Evolutionary conservation across 1,140 invertebrate species (phyloP), one percentile per base, ranked within the genome.

Genomic region (Danaus melanippus): DNA sequence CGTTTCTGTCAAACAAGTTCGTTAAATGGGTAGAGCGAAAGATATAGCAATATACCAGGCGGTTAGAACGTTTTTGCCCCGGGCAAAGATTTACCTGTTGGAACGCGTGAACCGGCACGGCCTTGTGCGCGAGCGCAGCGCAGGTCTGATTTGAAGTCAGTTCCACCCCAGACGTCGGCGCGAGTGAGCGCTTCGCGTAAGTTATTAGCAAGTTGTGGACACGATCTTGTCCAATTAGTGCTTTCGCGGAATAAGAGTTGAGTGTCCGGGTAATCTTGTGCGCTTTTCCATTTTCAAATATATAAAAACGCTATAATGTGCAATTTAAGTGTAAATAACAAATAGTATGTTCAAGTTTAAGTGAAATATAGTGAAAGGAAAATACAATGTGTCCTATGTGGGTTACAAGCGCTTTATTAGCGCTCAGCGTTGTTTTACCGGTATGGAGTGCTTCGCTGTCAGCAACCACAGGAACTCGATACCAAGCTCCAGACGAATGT

Each of bases 401-500:
- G 82, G 67, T 80, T 54, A 64, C 68, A 46, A 70, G 71, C 70
- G 73, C 72, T 62, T 52, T 84, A 52, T 66, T 86, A 65, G 76
- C 84, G 74, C 69, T 87, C 53, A 76, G 76, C 67, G 78, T 69
- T 46, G 63, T 73, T 59, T 60, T 79, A 58, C 72, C 78, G 12
- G 79, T 74, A 52, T 76, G 74, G 67, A 71, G 76, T 67, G 85
- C 84, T 46, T 87, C 87, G 21, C 73, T 88, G 64, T 86, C 84
- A 60, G 82, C 81, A 42, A 83, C 76, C 44, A 81, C 78, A n/a
- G 80, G 81, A 47, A 74, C 83, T 49, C 81, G 81, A 46, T 95
- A 95, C 78, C 93, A 95, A 75, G 93, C 93, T 51, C 94, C 93
- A 43, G 93, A 95, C 81, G 94, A 95, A 77, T 95, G 94, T 88